Conservation (phyloP, 2,797 vertebrate species). For the Acrossocheilus fasciatus region DNA sequence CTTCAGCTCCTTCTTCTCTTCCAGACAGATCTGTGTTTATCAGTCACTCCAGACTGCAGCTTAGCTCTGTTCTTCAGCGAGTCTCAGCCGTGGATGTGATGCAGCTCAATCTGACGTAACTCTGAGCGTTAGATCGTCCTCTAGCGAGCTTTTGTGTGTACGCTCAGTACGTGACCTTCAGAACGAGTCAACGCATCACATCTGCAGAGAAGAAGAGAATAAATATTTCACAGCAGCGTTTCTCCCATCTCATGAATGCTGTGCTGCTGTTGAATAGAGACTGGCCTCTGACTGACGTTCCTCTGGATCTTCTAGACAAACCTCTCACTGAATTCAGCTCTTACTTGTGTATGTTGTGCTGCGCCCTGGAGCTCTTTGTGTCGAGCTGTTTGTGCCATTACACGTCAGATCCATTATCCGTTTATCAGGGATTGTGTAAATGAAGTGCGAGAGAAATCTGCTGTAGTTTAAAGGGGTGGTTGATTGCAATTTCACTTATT, state of each 20-base stretch:
- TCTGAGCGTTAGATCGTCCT: neutral
- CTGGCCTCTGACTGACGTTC: neutral
- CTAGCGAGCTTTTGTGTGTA: neutral
- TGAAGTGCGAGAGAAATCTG: neutral
- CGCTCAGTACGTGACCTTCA: neutral
- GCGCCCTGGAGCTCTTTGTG: neutral
- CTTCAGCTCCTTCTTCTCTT: slow-evolving; percentile 10
- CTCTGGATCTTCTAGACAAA: neutral
- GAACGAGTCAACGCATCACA: neutral
- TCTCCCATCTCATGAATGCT: neutral
- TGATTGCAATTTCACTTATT: no score
- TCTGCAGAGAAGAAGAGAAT: neutral
- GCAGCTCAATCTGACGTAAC: slow-evolving; percentile 10
- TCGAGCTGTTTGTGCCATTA: neutral
- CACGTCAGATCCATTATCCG: neutral
- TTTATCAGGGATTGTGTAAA: neutral
- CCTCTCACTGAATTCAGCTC: neutral
- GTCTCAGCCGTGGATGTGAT: neutral
- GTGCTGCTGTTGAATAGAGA: neutral
- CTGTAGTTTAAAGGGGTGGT: neutral
- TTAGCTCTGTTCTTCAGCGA: neutral
- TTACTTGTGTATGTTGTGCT: neutral
- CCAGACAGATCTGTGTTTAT: slow-evolving; percentile 31
- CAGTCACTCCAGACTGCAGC: neutral
- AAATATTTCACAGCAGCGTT: neutral